Evolutionary conservation across 2,113 vertebrate genomes (phyloP).

Genomic region (Upupa epops): DNA sequence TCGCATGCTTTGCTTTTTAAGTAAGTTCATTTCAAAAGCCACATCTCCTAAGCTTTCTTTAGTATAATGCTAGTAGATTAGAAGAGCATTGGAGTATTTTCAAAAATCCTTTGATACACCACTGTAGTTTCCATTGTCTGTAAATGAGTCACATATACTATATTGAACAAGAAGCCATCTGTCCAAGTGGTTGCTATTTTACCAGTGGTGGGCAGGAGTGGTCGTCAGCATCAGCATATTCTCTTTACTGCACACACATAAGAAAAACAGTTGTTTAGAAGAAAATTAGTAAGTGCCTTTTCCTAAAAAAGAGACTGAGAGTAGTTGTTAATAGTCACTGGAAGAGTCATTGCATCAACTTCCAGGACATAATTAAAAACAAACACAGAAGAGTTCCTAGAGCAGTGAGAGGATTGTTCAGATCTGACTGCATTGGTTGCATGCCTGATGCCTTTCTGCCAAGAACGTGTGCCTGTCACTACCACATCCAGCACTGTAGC

Average conservation of each 20-base stretch:
- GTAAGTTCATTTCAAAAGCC: background rate
- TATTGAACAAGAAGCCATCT: background rate
- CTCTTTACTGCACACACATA: background rate
- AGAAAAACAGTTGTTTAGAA: background rate
- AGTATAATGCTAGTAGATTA: background rate
- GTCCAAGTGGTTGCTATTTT: background rate
- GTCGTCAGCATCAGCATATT: background rate
- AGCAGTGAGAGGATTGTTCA: background rate
- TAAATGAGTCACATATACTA: background rate
- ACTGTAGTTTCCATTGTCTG: background rate
- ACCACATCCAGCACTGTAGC: fast-evolving
- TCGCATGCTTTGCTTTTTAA: background rate
- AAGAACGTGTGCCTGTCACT: fast-evolving
- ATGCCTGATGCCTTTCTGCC: background rate
- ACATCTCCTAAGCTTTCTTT: background rate
- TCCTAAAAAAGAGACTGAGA: background rate
- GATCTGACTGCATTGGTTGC: background rate
- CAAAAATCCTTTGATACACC: background rate
- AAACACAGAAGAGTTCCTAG: background rate
- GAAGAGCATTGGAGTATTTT: background rate
- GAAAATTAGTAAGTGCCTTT: background rate
- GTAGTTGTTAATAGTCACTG: background rate
- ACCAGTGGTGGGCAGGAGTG: background rate
- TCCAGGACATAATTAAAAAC: background rate
- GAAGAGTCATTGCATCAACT: background rate